A percentile compares a stretch with the other conserved stretches of the same genome.
phyloP scores from a whole-genome alignment of 2,797 vertebrate species.

The Sciurus vulgaris region DNA sequence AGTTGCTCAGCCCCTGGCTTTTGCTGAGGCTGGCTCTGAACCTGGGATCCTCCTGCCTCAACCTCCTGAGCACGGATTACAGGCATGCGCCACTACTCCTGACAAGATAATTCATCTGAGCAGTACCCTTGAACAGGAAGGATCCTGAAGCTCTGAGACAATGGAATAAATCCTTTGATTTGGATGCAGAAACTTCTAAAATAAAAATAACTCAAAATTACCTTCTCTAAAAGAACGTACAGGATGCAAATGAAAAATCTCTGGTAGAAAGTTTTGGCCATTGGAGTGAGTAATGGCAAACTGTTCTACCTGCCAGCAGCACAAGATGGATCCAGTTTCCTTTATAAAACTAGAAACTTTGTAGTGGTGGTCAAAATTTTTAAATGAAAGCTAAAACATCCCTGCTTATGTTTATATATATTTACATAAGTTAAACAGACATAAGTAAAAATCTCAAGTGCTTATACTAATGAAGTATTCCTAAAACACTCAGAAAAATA shows the following conservation, averaged over 20 bases:
- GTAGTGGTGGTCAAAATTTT: neutral
- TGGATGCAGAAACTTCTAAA: neutral
- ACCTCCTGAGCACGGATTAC: too few species aligned
- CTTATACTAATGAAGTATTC: neutral
- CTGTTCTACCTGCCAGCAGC: neutral
- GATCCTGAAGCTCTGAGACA: neutral
- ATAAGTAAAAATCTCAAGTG: neutral
- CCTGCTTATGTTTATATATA: neutral
- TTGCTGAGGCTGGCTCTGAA: too few species aligned
- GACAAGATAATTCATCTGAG: too few species aligned
- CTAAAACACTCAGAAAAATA: slow-evolving; percentile 29
- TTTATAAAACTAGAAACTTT: neutral
- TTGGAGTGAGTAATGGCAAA: neutral
- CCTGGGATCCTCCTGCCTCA: too few species aligned
- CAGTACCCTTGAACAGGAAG: neutral
- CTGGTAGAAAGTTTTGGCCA: slow-evolving; percentile 4
- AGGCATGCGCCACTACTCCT: too few species aligned
- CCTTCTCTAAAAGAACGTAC: neutral
- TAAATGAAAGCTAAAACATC: neutral
- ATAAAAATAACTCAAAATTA: neutral
- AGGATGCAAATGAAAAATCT: neutral
- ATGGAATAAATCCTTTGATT: neutral
- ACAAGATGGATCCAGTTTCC: neutral
- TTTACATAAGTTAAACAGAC: neutral
- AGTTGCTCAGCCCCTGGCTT: too few species aligned